A percentile compares a stretch with the other conserved stretches of the same genome.
Conservation (phyloP, 2,888 invertebrate species). For the Cheilosia vernalis region DNA sequence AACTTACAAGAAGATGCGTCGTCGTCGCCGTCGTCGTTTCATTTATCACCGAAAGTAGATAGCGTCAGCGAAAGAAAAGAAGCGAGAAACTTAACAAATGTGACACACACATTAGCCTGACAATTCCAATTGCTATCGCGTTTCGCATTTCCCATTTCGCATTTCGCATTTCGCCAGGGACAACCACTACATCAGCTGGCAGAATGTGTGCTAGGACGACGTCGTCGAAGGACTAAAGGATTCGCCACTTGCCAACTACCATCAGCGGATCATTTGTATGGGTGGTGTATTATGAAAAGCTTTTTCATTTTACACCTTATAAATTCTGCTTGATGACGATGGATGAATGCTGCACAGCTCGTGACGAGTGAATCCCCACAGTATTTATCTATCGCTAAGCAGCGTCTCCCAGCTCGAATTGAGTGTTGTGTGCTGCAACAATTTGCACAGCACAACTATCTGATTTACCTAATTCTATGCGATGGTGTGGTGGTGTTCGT, state of each 20-base stretch:
- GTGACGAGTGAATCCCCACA: not conserved
- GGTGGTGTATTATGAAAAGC: slow-evolving; percentile 48
- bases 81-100: slow-evolving; percentile 38
- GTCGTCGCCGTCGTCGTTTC: slow-evolving; percentile 9
- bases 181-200: not conserved
- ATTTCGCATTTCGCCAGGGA: slow-evolving; percentile 25
- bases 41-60: slow-evolving; percentile 46
- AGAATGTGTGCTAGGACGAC: not conserved
- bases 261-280: slow-evolving; percentile 47
- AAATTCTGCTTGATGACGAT: slow-evolving; percentile 64
- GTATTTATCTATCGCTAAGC: slow-evolving; percentile 2
- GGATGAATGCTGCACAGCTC: slow-evolving; percentile 45
- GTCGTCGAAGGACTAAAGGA: slow-evolving; percentile 40
- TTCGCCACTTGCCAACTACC: slow-evolving; percentile 20
- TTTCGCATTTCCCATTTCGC: slow-evolving; percentile 21
- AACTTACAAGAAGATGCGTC: slow-evolving; percentile 45
- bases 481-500: not conserved
- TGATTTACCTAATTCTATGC: slow-evolving; percentile 66
- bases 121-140: slow-evolving; percentile 50
- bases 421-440: slow-evolving; percentile 19
- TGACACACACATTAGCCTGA: slow-evolving; percentile 57
- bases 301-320: slow-evolving; percentile 68
- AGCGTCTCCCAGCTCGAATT: slow-evolving; percentile 15
- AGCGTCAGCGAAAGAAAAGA: slow-evolving; percentile 2
- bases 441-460: slow-evolving; percentile 55